A percentile compares a stretch with the other conserved stretches of the same genome.
These are phyloP conservation scores for Fragum whitleyi DNA, from an alignment of 2,888 invertebrate genomes.

Conservation along the genomic window DNA sequence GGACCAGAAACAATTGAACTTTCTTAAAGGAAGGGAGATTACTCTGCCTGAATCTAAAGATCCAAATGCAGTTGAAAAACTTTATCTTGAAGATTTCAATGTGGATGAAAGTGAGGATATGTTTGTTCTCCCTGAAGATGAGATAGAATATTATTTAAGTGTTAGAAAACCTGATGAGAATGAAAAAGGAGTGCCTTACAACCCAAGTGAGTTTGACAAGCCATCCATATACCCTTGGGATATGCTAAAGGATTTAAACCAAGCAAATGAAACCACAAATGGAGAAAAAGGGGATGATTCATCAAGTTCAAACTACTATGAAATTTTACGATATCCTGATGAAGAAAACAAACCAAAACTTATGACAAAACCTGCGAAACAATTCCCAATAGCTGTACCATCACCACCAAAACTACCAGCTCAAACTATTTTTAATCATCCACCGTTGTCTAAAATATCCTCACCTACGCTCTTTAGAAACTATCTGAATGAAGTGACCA, in stretches of 20 bases:
- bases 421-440: conserved; percentile 58
- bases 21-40: conserved; percentile 68
- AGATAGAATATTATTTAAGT: conserved; percentile 59
- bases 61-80: conserved; percentile 47
- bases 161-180: conserved; percentile 23
- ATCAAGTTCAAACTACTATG: conserved; percentile 59
- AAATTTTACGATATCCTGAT: conserved; percentile 47
- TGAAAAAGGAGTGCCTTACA: conserved; percentile 57
- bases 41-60: conserved; percentile 63
- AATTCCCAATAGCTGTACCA: neutral
- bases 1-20: conserved; percentile 49
- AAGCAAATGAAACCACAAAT: conserved; percentile 2
- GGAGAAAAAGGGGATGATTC: conserved; percentile 48
- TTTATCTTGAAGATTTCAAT: conserved; percentile 57
- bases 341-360: conserved; percentile 4
- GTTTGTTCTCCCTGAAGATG: conserved; percentile 32
- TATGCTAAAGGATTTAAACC: conserved; percentile 31
- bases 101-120: conserved; percentile 59
- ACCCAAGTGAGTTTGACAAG: conserved; percentile 30
- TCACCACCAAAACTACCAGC: conserved; percentile 58
- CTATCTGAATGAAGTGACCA: neutral
- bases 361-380: neutral
- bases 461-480: neutral
- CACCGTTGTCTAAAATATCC: conserved; percentile 44
- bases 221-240: conserved; percentile 47